Conservation (phyloP, 1,140 invertebrate species). For the Scylla paramamosain region DNA sequence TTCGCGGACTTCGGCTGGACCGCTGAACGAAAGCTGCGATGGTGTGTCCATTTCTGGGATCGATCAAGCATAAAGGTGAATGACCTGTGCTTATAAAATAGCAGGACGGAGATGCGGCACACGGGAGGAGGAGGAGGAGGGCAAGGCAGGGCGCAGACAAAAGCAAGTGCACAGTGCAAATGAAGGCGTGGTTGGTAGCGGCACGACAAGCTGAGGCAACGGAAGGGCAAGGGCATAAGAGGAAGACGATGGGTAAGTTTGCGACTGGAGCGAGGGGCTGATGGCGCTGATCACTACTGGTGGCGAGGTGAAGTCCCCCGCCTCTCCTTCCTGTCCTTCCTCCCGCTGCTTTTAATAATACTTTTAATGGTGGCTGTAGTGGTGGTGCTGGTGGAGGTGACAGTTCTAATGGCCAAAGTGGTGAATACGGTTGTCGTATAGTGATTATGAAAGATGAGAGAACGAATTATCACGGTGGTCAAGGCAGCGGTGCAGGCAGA, state of each 20-base stretch:
- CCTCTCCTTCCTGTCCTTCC: neutral
- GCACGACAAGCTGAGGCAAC: neutral
- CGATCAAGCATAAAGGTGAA: slow-evolving; percentile 10
- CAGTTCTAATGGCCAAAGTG: neutral
- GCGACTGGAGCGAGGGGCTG: too few relatives aligned
- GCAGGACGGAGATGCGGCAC: neutral
- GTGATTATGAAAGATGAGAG: neutral
- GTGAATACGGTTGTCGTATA: neutral
- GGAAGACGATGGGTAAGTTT: neutral
- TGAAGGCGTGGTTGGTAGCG: neutral
- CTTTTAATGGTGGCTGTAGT: neutral
- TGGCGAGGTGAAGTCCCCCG: slow-evolving; percentile 43
- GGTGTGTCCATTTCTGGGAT: neutral
- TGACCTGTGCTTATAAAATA: neutral
- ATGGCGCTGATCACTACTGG: slow-evolving; percentile 15
- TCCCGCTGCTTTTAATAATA: neutral
- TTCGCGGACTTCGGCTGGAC: neutral
- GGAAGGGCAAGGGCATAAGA: neutral
- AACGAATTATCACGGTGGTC: neutral
- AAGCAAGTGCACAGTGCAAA: neutral
- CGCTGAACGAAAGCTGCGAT: neutral
- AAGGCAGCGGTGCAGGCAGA: neutral
- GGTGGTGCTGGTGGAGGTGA: neutral
- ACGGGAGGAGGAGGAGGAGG: too few relatives aligned
- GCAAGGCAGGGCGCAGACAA: too few relatives aligned